Percentiles rank a stretch among this genome's conserved stretches.
Conservation (phyloP, 2,888 invertebrate species). For the Drosophila imparisetae region DNA sequence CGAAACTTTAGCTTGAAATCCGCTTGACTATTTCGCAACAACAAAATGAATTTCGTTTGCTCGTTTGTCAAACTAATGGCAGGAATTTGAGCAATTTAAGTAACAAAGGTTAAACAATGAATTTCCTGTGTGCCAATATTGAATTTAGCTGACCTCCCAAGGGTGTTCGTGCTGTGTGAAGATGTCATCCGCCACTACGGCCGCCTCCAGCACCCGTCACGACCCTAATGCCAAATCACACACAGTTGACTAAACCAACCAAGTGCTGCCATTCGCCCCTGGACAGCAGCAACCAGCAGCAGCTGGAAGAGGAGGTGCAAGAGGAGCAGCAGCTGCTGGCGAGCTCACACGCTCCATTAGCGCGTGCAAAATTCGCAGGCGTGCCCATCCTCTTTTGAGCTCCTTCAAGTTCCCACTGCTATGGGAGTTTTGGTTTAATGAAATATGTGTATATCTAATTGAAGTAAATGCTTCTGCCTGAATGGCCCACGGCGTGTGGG, state of each 20-base stretch:
- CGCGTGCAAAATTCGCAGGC: slow-evolving; percentile 53
- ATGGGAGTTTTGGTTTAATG: slow-evolving; percentile 52
- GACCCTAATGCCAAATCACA: slow-evolving; percentile 33
- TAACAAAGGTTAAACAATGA: slow-evolving; percentile 81
- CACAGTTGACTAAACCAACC: slow-evolving; percentile 70
- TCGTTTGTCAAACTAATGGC: slow-evolving; percentile 80
- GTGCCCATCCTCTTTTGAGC: neutral
- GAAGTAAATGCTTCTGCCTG: slow-evolving; percentile 57
- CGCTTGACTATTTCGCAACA: slow-evolving; percentile 52
- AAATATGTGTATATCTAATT: slow-evolving; percentile 69
- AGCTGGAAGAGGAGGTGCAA: neutral
- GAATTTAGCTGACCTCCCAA: slow-evolving; percentile 57
- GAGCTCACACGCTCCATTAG: slow-evolving; percentile 79
- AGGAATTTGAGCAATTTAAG: slow-evolving; percentile 79
- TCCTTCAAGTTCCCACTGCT: neutral
- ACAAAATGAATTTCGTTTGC: slow-evolving; percentile 78
- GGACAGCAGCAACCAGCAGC: slow-evolving; percentile 6
- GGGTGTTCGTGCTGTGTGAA: slow-evolving; percentile 41
- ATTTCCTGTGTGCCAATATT: slow-evolving; percentile 74
- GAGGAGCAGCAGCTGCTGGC: slow-evolving; percentile 47
- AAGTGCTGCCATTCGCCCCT: slow-evolving; percentile 42
- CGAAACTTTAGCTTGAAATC: slow-evolving; percentile 61
- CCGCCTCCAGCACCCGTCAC: slow-evolving; percentile 1
- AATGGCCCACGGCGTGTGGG: slow-evolving; percentile 16
- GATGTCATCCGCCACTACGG: slow-evolving; percentile 46